These are phyloP conservation scores for Poeciliopsis occidentalis DNA, from an alignment of 2,113 vertebrate genomes.

Conservation along the genomic window DNA sequence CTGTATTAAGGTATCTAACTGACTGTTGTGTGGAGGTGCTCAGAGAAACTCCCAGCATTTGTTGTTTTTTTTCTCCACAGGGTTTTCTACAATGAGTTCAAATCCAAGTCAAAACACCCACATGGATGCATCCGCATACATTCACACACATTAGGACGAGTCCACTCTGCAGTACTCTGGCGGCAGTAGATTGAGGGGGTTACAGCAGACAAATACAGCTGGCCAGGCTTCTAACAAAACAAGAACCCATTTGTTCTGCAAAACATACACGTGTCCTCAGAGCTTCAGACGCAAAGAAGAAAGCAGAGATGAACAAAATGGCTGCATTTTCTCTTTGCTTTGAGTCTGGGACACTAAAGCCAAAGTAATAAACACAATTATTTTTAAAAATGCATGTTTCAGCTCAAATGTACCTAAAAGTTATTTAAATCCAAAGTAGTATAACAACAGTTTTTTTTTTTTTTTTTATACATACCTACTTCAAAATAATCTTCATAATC, in stretches of 20 bases:
- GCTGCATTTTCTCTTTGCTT: constrained; percentile 11
- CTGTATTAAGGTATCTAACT: too few species aligned
- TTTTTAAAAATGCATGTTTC: too few species aligned
- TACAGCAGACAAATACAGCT: constrained; percentile 68
- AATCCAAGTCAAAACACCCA: constrained; percentile 36
- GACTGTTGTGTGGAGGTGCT: too few species aligned
- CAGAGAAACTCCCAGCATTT: neutral
- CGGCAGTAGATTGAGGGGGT: constrained; percentile 59
- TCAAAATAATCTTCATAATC: neutral
- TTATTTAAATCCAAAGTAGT: neutral
- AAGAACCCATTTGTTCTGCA: constrained; percentile 66
- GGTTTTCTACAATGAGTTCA: constrained; percentile 32
- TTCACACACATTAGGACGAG: constrained; percentile 38
- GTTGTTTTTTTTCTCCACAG: constrained; percentile 16
- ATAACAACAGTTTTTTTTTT: too few species aligned
- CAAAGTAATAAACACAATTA: too few species aligned
- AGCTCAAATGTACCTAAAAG: too few species aligned
- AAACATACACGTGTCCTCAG: constrained; percentile 37
- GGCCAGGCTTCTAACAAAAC: constrained; percentile 54
- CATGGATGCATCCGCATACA: constrained; percentile 1
- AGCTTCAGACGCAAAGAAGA: constrained; percentile 32
- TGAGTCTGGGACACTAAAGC: constrained; percentile 3
- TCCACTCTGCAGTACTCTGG: constrained; percentile 59
- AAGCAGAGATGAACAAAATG: constrained; percentile 25
- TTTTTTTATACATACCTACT: neutral